Evolutionary conservation across 2,888 invertebrate species (phyloP).

Genomic region (Cheiracanthium punctorium): DNA sequence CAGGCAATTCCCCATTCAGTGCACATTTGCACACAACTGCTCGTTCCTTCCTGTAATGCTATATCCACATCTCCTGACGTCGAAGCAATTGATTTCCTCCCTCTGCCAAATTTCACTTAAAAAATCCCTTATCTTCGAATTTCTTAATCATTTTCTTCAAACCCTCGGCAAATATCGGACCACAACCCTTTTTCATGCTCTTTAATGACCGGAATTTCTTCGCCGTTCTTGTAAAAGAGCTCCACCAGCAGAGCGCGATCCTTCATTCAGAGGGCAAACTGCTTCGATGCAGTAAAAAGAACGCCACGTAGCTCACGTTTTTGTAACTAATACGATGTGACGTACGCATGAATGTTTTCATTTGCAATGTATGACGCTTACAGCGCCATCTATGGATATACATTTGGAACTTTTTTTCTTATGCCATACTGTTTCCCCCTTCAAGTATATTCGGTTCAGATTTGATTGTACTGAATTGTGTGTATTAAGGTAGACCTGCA

Average conservation of each 20-base stretch:
- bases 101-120: slow-evolving; percentile 14
- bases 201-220: neutral
- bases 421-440: too few relatives aligned
- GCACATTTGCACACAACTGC: neutral
- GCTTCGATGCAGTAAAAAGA: neutral
- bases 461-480: too few relatives aligned
- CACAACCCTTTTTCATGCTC: neutral
- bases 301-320: neutral
- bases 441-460: too few relatives aligned
- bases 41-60: neutral
- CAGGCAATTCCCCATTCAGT: neutral
- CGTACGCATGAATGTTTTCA: too few relatives aligned
- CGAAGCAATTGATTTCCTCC: neutral
- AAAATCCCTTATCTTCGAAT: slow-evolving; percentile 1
- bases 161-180: neutral
- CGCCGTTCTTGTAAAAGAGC: neutral
- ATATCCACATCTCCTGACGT: neutral
- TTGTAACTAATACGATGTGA: neutral
- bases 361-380: too few relatives aligned
- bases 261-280: neutral
- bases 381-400: too few relatives aligned
- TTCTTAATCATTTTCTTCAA: slow-evolving; percentile 7
- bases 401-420: too few relatives aligned
- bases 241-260: neutral
- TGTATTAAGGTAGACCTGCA: too few relatives aligned